Evolutionary conservation across 30 jellyfish, hydroid and myxozoan genomes (phyloP).

Genomic region (Aurelia sp.): DNA sequence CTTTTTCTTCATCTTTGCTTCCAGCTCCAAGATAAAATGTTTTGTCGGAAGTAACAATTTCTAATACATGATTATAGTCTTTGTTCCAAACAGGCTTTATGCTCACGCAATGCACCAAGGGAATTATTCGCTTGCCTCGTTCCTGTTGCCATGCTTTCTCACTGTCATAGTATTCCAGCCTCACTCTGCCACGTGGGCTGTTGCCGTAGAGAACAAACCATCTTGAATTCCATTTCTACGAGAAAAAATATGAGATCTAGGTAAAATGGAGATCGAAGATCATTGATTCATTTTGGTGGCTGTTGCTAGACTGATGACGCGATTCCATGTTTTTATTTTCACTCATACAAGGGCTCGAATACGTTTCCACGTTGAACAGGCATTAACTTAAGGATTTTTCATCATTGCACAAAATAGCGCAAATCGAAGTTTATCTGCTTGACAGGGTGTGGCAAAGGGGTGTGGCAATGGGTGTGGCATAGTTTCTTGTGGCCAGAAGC

Average conservation of each 20-base stretch:
- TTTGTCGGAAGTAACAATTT: constrained; percentile 93
- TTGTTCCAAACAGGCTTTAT: constrained; percentile 98
- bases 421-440: no score
- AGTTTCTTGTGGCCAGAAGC: no score
- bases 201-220: constrained; percentile 97
- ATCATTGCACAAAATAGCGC: no score
- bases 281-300: no score
- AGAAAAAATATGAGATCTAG: neutral
- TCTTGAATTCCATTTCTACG: constrained; percentile 98
- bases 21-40: constrained; percentile 96
- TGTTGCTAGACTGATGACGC: no score
- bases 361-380: no score
- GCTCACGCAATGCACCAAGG: constrained; percentile 97
- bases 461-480: no score
- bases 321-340: no score
- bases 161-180: constrained; percentile 94
- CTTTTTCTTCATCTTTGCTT: constrained; percentile 94
- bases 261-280: no score
- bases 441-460: no score
- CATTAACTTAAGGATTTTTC: no score
- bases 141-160: constrained; percentile 97
- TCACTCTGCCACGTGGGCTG: constrained; percentile 96
- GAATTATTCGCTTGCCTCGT: constrained; percentile 93
- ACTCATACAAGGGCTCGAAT: no score
- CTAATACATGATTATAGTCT: constrained; percentile 94